phyloP scores from a whole-genome alignment of 2,113 vertebrate genomes.

The Anhinga anhinga region DNA sequence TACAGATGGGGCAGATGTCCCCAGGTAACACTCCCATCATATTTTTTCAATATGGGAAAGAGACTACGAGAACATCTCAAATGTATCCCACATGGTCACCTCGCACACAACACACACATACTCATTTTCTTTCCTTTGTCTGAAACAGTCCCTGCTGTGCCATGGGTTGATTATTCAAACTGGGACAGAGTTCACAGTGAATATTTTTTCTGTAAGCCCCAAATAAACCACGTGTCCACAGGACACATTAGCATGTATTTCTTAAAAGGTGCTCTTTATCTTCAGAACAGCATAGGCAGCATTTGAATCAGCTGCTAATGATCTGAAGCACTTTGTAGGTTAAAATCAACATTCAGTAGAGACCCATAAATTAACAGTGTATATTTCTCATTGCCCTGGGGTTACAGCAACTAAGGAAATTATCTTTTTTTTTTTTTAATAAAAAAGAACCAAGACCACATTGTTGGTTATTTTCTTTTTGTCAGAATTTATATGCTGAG shows the following conservation, averaged over 20 bases:
- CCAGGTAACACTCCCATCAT: background rate
- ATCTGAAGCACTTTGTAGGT: constrained; percentile 33
- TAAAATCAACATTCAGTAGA: constrained; percentile 41
- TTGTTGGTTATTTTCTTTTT: background rate
- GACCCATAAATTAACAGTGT: constrained; percentile 52
- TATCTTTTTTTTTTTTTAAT: background rate
- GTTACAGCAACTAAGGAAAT: background rate
- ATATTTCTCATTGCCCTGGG: background rate
- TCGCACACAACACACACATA: rapidly evolving
- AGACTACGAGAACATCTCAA: background rate
- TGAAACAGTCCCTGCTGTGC: background rate
- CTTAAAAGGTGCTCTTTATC: background rate
- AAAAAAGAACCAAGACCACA: background rate
- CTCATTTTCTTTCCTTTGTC: background rate
- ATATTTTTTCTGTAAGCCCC: background rate
- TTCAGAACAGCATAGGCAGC: background rate
- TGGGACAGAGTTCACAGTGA: background rate
- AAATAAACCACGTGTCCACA: background rate
- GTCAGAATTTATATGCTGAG: background rate
- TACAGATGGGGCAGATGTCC: background rate
- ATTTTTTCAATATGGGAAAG: background rate
- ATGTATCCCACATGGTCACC: background rate
- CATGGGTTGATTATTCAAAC: background rate
- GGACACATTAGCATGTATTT: background rate
- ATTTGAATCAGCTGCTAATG: constrained; percentile 59